Evolutionary conservation across 2,888 invertebrate genomes (phyloP), one percentile per base, ranked within the genome.

Genomic region (Electrophaes corylata): DNA sequence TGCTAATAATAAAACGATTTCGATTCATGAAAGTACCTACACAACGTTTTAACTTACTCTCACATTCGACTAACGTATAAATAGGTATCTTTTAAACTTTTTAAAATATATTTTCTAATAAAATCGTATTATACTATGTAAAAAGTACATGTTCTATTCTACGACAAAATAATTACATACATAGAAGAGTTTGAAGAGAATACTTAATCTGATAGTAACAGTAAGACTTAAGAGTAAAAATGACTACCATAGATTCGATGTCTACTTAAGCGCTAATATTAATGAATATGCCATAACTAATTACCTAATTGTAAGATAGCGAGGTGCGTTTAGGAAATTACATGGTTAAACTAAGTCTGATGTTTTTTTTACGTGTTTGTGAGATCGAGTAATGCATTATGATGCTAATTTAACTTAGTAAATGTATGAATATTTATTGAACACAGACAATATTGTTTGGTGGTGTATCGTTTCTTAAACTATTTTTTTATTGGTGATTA

Each of bases 81-180:
- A 74, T 60, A 60, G n/a, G n/a, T 55, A 51, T 47, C 41, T 51
- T 54, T 56, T 31, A 55, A 35, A 31, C 64, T 75, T 75, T 86
- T 84, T 88, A 88, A 77, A 81, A 83, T 86, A 67, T 59, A 49
- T 45, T 48, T 16, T 61, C 67, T 65, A 86, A 83, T 88, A 89
- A 88, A 89, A 89, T 90, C 88, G 88, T 64, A 84, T 85, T 83
- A 78, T 76, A 26, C 18, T 46, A 75, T 75, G 73, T 75, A 75
- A 78, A 76, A 76, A 79, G 81, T 87, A 88, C 89, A 89, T 91
- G 90, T 91, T 91, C 91, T 88, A 91, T 90, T 90, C 90, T 89
- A 89, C 90, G 91, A 91, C 90, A 84, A 84, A 79, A 71, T 69
- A 74, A 72, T 70, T 71, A 70, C 69, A 70, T 71, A 73, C 64